phyloP scores from a whole-genome alignment of 2,888 invertebrate genomes.

The Nephrotoma flavescens region DNA sequence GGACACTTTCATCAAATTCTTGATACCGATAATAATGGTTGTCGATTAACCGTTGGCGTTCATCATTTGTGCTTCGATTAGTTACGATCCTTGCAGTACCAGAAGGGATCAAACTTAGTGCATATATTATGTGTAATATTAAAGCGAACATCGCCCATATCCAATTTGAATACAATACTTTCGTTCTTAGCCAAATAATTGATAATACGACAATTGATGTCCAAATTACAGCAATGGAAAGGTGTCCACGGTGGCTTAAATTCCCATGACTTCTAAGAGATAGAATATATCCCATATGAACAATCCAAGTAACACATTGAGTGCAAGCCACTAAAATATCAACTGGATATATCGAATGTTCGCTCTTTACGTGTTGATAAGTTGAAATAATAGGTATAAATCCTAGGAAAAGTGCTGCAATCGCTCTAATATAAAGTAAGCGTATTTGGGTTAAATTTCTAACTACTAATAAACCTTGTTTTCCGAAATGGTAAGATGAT shows the following conservation, averaged over 20 bases:
- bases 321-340: slow-evolving; percentile 57
- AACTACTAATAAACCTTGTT: slow-evolving; percentile 43
- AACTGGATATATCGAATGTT: slow-evolving; percentile 40
- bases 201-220: slow-evolving; percentile 49
- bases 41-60: slow-evolving; percentile 43
- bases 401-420: slow-evolving; percentile 45
- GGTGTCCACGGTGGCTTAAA: slow-evolving; percentile 59
- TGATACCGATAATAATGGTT: slow-evolving; percentile 47
- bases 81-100: slow-evolving; percentile 32
- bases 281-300: slow-evolving; percentile 51
- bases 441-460: slow-evolving; percentile 47
- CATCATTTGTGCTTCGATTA: slow-evolving; percentile 30
- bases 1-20: slow-evolving; percentile 50
- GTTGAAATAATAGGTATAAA: slow-evolving; percentile 53
- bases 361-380: slow-evolving; percentile 43
- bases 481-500: slow-evolving; percentile 72
- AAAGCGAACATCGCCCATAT: slow-evolving; percentile 46
- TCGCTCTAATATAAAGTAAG: slow-evolving; percentile 48
- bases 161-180: slow-evolving; percentile 37
- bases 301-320: slow-evolving; percentile 63
- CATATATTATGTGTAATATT: slow-evolving; percentile 51
- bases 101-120: slow-evolving; percentile 52
- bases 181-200: slow-evolving; percentile 52
- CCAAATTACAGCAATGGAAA: slow-evolving; percentile 52
- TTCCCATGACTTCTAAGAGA: slow-evolving; percentile 48